Percentiles rank a stretch among this genome's conserved stretches.
These are phyloP conservation scores for Sebastes oblongus DNA, from an alignment of 2,797 vertebrate genomes.

Conservation along the genomic window DNA sequence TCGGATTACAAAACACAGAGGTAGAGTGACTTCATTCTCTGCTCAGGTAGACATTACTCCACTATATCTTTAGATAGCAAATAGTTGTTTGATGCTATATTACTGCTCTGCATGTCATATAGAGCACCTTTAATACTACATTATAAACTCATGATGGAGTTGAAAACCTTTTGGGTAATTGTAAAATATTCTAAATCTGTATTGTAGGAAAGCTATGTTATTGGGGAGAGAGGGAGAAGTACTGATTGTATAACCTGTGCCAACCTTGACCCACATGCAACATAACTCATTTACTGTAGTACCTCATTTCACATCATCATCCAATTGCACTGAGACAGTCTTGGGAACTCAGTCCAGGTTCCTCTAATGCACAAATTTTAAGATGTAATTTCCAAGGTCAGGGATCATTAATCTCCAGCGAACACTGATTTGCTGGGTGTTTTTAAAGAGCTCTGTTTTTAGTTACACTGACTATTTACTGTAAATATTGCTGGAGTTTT, in stretches of 20 bases:
- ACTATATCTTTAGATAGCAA: too few relatives aligned
- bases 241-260: background rate
- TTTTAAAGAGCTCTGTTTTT: background rate
- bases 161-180: background rate
- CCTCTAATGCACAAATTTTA: slow-evolving; percentile 1
- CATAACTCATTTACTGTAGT: background rate
- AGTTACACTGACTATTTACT: background rate
- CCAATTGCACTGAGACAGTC: background rate
- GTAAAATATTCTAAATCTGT: background rate
- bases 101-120: background rate
- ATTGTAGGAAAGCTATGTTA: background rate
- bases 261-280: background rate
- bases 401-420: background rate
- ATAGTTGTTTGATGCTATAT: background rate
- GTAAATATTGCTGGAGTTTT: background rate
- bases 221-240: background rate
- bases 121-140: background rate
- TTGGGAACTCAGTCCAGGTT: background rate
- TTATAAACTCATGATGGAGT: background rate
- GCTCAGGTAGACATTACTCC: too few relatives aligned
- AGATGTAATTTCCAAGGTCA: slow-evolving; percentile 15
- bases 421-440: background rate
- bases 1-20: too few relatives aligned
- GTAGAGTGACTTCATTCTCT: too few relatives aligned
- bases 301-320: background rate